Percentiles rank a stretch among this genome's conserved stretches.
Conservation (phyloP, 1,140 invertebrate genomes). For the Trissolcus basalis region DNA sequence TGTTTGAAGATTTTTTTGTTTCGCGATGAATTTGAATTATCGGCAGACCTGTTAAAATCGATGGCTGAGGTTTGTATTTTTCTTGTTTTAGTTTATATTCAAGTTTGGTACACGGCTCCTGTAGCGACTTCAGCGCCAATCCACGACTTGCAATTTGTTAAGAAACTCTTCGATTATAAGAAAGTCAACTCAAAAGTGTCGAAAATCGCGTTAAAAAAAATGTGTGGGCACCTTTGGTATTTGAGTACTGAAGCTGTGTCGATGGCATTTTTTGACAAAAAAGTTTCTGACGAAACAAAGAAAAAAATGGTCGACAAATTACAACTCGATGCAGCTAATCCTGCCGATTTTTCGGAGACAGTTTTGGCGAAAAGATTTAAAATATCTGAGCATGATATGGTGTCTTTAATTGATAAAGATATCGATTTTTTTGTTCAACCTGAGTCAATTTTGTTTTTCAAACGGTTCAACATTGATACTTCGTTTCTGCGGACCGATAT, state of each 20-base stretch:
- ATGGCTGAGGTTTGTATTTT: conserved; percentile 52
- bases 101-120: conserved; percentile 57
- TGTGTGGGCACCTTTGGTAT: conserved; percentile 39
- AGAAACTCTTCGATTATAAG: conserved; percentile 30
- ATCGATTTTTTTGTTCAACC: conserved; percentile 12
- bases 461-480: conserved; percentile 27
- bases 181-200: conserved; percentile 9
- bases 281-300: conserved; percentile 10
- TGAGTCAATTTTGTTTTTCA: conserved; percentile 16
- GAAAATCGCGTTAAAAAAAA: conserved; percentile 35
- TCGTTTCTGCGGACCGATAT: conserved; percentile 12
- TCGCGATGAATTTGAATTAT: conserved; percentile 45
- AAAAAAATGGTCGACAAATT: conserved; percentile 13
- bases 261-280: conserved; percentile 23
- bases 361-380: conserved; percentile 3
- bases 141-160: conserved; percentile 43
- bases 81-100: conserved; percentile 39
- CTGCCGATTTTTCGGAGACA: conserved; percentile 1
- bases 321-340: too few species aligned
- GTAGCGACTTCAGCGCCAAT: conserved; percentile 13
- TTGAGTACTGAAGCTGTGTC: conserved; percentile 30
- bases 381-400: background rate
- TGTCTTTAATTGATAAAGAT: conserved; percentile 6
- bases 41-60: conserved; percentile 12
- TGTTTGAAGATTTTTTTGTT: conserved; percentile 63